Base-by-base conservation (phyloP, 2,113 vertebrate species). In the Myrmecobius fasciatus region DNA sequence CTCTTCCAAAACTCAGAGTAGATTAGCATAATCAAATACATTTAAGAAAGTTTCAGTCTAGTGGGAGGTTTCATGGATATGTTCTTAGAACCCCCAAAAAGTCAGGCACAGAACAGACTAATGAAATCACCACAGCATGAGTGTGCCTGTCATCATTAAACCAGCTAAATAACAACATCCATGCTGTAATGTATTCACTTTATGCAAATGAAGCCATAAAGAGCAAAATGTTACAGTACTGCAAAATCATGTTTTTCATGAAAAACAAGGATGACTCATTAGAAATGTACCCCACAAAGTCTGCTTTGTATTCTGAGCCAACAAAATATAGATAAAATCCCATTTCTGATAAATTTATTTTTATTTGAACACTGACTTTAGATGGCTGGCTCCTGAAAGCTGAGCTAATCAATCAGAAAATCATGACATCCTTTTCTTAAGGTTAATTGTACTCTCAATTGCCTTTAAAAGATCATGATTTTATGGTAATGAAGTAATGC, bases 401-500 rank as follows among this genome's bases (percentile, higher is more conserved):
- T 97, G 94, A 97, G 83, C 54, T 97, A 96, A 94, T 97, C 94
- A 96, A 36, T 96, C 97, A 98, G 94, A 94, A 98, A 98, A 96
- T 53, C 20, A 60, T 91, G 91, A 52, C 92, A 83, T 53, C 0
- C 1, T 43, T 52, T 91, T 46, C 53, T 97, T 97, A 94, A 98
- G 60, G 95, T 96, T 97, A 97, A 97, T 46, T 97, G 53, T 96
- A 28, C 89, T 97, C 96, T 96, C 89, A 96, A 89, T 67, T 97
- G 10, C 53, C 90, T 97, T 98, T 95, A 96, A 97, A 97, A 97
- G 52, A 97, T 31, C 24, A 49, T 96, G 12, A 1, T 96, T 97
- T 97, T 97, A 94, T 97, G 96, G 43, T 93, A 97, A 97, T 95
- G n/a, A 95, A 17, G 0, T 97, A 96, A 96, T 83, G 1, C 92